Percentiles rank a stretch among this genome's conserved stretches.
These are phyloP conservation scores for Dendroctonus ponderosae DNA, from an alignment of 1,140 invertebrate species.

Conservation along the genomic window DNA sequence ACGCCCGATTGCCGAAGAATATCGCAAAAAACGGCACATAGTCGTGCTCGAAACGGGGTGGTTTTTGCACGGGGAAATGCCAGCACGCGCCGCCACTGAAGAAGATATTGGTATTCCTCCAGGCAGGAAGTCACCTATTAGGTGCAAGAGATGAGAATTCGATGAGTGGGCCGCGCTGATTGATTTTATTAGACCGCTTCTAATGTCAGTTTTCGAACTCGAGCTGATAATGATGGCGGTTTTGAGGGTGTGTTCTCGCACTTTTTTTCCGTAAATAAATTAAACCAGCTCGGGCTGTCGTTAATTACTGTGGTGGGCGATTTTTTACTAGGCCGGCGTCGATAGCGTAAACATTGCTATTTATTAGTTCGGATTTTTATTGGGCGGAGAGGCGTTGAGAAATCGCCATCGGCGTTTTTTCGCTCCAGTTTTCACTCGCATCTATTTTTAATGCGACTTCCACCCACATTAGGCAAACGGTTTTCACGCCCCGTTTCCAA, in stretches of 20 bases:
- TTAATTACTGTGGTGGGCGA: constrained; percentile 23
- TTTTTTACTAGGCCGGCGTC: constrained; percentile 9
- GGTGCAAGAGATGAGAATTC: constrained; percentile 19
- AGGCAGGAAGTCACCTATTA: constrained; percentile 20
- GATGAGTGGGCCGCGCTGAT: constrained; percentile 20
- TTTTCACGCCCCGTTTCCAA: constrained; percentile 7
- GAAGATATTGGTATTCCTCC: too few species aligned
- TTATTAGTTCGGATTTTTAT: constrained; percentile 4
- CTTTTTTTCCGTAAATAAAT: constrained; percentile 5
- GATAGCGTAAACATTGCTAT: constrained; percentile 6
- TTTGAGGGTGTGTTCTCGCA: constrained; percentile 25
- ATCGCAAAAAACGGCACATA: too few species aligned
- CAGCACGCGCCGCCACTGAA: too few species aligned
- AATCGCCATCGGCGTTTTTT: neutral
- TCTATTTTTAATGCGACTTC: constrained; percentile 1
- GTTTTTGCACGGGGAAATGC: too few species aligned
- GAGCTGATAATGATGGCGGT: constrained; percentile 22
- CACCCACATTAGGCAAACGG: constrained; percentile 6
- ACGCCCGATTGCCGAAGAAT: constrained; percentile 8
- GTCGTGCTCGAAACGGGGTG: too few species aligned
- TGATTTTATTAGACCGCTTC: constrained; percentile 27
- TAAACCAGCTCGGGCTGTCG: constrained; percentile 1
- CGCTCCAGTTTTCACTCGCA: constrained; percentile 1
- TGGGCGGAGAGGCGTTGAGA: neutral
- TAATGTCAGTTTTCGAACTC: constrained; percentile 25